phyloP scores from a whole-genome alignment of 2,888 invertebrate species.

The Synergus itoensis region DNA sequence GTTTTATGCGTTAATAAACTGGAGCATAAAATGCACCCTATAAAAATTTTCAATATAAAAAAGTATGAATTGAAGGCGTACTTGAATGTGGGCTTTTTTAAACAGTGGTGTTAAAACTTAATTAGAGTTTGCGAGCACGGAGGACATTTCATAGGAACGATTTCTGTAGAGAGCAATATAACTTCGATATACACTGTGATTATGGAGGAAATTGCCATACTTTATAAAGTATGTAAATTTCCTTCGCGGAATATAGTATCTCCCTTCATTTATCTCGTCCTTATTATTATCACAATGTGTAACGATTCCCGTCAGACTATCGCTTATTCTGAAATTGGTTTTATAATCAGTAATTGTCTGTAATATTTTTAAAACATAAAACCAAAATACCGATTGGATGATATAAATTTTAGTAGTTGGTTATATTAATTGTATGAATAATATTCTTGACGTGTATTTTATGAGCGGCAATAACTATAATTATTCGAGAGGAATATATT shows the following conservation, averaged over 20 bases:
- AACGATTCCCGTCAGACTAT: neutral
- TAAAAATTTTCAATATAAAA: constrained; percentile 38
- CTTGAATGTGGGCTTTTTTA: constrained; percentile 38
- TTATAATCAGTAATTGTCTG: neutral
- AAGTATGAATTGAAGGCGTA: constrained; percentile 34
- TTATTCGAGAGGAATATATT: constrained; percentile 7
- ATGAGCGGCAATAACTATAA: neutral
- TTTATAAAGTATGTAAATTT: constrained; percentile 41
- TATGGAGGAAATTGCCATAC: constrained; percentile 40
- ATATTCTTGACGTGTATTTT: neutral
- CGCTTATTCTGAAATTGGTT: neutral
- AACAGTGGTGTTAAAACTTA: constrained; percentile 39
- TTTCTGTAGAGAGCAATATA: constrained; percentile 34
- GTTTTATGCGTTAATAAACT: constrained; percentile 29
- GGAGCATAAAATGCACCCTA: constrained; percentile 28
- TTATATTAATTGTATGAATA: constrained; percentile 11
- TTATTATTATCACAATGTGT: constrained; percentile 22
- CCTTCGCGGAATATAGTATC: constrained; percentile 26
- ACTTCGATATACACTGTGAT: constrained; percentile 39
- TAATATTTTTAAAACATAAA: no score
- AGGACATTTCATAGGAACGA: constrained; percentile 39
- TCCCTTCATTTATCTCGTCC: constrained; percentile 36
- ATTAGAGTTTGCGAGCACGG: constrained; percentile 40
- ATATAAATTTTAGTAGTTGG: neutral
- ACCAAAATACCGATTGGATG: neutral